Evolutionary conservation across 2,113 vertebrate species (phyloP).

Genomic region (Tragelaphus strepsiceros): DNA sequence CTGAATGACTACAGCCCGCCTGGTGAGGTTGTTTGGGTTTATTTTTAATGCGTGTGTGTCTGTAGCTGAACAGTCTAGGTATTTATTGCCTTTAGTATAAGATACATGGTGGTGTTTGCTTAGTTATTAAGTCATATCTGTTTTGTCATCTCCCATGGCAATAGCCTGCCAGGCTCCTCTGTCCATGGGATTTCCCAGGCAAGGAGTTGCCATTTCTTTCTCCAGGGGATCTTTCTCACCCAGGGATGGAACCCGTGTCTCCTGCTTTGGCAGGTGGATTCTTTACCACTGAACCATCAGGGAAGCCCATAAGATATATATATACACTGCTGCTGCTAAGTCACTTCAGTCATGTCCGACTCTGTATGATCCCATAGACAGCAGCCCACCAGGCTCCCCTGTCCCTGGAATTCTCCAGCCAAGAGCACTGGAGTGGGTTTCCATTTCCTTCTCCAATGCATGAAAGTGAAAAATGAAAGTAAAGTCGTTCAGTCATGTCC

Average conservation of each 20-base stretch:
- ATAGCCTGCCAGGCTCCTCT: not conserved
- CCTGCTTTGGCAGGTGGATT: not conserved
- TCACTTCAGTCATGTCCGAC: no score
- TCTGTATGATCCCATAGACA: no score
- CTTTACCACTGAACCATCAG: not conserved
- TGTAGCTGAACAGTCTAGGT: not conserved
- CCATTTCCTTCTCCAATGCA: no score
- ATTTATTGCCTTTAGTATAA: not conserved
- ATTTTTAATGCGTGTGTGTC: not conserved
- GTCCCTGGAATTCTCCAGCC: no score
- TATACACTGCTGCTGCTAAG: not conserved
- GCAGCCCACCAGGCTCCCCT: no score
- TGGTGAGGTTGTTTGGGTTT: constrained; percentile 73
- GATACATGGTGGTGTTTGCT: not conserved
- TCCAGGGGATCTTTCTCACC: not conserved
- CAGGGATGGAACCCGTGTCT: not conserved
- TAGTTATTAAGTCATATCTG: not conserved
- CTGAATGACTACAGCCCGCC: constrained; percentile 83
- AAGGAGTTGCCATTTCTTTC: not conserved
- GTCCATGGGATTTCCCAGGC: not conserved
- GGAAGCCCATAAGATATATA: not conserved
- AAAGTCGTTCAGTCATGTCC: no score
- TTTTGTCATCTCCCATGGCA: not conserved
- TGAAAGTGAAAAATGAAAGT: no score
- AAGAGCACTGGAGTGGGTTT: no score